Base-by-base conservation (phyloP, 2,113 vertebrate species). In the Cheilinus undulatus region DNA sequence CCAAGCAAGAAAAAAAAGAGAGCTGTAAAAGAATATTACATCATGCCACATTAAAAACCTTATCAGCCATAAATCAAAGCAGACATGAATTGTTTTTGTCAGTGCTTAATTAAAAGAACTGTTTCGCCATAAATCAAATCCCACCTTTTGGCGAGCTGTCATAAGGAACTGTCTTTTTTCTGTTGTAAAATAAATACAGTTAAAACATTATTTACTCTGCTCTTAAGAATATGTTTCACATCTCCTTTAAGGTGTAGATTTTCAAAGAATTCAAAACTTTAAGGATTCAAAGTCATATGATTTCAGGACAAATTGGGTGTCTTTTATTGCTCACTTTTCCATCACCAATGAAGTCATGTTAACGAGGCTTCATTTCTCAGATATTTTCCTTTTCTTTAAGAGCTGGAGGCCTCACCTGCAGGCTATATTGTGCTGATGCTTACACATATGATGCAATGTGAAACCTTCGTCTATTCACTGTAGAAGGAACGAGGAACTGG, bases 371-470 rank as follows among this genome's bases (percentile, higher is more conserved):
- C 75, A 78, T 82, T 79, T 82, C 82, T 66, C 43, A 73, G 69
- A 86, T 84, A 74, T 73, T 83, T 82, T 42, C 40, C 71, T 85
- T 3, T 48, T 56, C 60, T 63, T 45, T 40, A 12, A 36, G 30
- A 69, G 40, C 77, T 49, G 15, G 11, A 80, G 83, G 89, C 64
- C 78, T 91, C 84, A 88, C 85, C 88, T 91, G 85, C 66, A 63
- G 82, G 78, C 82, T 70, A 69, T 7, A 11, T 61, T 68, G 72
- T 30, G 59, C 76, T 80, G 19, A 17, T 76, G 69, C 73, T 70
- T 76, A 76, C 53, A 80, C 73, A 62, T 43, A 85, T 88, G 91
- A 90, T 90, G 93, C 91, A 93, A 95, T 74, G 90, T 92, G 93
- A 94, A 91, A 93, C 92, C 92, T 73, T 52, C 7, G 80, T 56